Evolutionary conservation across 1,140 invertebrate genomes (phyloP).

Genomic region (Megalopta genalis): DNA sequence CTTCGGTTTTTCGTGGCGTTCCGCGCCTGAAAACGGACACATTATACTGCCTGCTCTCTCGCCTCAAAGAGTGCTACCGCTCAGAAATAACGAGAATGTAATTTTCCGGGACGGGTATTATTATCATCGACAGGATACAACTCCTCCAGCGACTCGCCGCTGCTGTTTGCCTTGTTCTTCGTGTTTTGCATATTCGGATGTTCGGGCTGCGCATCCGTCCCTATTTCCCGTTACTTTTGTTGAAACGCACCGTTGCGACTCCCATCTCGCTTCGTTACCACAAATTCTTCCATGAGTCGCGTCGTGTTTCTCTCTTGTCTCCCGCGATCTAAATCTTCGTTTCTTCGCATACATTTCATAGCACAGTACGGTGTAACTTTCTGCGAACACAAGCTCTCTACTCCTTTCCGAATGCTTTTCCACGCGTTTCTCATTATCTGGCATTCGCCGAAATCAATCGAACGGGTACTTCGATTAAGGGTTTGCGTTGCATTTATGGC

Average conservation of each 20-base stretch:
- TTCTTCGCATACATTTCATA: too few species aligned
- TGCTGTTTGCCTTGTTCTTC: conserved; percentile 18
- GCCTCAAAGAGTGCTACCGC: conserved; percentile 20
- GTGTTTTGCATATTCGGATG: conserved; percentile 32
- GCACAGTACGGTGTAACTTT: too few species aligned
- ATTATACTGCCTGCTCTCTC: conserved; percentile 8
- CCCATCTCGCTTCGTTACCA: conserved; percentile 32
- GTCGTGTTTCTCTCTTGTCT: too few species aligned
- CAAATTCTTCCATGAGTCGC: background rate
- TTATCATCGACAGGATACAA: conserved; percentile 49
- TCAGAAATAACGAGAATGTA: conserved; percentile 60
- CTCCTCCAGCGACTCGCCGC: background rate
- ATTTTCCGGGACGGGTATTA: conserved; percentile 61
- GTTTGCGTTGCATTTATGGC: too few species aligned
- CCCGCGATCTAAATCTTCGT: too few species aligned
- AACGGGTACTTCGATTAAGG: too few species aligned
- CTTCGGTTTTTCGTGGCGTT: conserved; percentile 31
- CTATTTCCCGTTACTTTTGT: conserved; percentile 42
- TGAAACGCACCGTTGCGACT: conserved; percentile 24
- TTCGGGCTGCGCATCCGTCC: conserved; percentile 32
- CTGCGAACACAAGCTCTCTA: too few species aligned
- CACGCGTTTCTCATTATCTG: too few species aligned
- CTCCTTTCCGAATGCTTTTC: too few species aligned
- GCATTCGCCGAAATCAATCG: too few species aligned
- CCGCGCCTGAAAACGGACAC: conserved; percentile 19